Evolutionary conservation across 2,797 vertebrate genomes (phyloP).

Genomic region (Trematocara caparti): DNA sequence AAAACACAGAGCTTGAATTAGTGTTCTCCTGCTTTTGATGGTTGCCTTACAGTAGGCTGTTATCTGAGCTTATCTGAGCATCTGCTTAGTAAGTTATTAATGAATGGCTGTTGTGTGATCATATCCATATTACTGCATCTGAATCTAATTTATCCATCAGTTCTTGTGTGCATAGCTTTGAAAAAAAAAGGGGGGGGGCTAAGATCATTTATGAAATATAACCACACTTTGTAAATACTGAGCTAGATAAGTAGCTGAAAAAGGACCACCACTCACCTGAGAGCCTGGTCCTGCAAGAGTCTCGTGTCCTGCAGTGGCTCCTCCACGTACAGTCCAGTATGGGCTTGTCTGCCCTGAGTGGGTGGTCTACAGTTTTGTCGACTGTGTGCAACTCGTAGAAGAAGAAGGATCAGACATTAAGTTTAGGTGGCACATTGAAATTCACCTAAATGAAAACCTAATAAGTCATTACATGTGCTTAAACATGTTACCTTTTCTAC

Average conservation of each 20-base stretch:
- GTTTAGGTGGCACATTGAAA: neutral
- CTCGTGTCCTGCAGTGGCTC: slow-evolving; percentile 45
- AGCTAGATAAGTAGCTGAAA: neutral
- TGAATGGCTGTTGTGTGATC: neutral
- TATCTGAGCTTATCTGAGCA: neutral
- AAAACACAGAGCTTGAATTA: neutral
- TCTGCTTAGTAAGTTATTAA: neutral
- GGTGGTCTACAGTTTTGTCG: slow-evolving; percentile 22
- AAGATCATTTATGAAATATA: neutral
- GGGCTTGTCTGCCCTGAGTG: slow-evolving; percentile 44
- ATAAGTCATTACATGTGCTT: neutral
- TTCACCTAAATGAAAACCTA: neutral
- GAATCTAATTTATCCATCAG: neutral
- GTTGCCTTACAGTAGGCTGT: neutral
- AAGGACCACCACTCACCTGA: slow-evolving; percentile 40
- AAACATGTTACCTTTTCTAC: slow-evolving; percentile 69
- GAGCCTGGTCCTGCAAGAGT: slow-evolving; percentile 26
- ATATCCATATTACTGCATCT: neutral
- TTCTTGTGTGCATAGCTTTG: neutral
- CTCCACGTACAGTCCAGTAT: slow-evolving; percentile 45
- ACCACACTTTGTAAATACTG: neutral
- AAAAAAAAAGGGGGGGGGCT: fast-evolving
- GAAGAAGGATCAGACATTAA: neutral
- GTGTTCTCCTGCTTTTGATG: neutral
- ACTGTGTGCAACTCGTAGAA: slow-evolving; percentile 26